Evolutionary conservation across 64 coral and sea anemone species (phyloP).

Genomic region (Exaiptasia diaphana): DNA sequence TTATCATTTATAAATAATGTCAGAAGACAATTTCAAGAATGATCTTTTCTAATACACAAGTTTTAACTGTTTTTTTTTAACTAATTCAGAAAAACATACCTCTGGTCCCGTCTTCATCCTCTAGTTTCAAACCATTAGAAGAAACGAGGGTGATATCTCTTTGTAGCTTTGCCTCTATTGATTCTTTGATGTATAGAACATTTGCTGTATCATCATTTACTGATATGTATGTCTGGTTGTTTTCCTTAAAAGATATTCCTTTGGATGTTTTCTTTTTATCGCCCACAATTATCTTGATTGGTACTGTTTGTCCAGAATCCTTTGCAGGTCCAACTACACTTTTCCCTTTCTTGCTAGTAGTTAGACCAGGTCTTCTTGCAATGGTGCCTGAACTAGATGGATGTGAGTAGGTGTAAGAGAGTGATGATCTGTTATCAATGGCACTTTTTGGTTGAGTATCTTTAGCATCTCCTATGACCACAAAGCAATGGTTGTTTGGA

Average conservation of each 20-base stretch:
- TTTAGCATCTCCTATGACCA: not conserved
- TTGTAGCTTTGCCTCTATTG: too few relatives aligned
- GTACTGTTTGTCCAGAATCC: not conserved
- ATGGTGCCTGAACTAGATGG: not conserved
- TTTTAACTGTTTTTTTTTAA: too few relatives aligned
- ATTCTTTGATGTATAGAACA: not conserved
- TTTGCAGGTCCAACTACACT: not conserved
- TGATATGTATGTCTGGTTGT: slow-evolving; percentile 17
- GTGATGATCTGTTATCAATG: not conserved
- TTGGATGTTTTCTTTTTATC: not conserved
- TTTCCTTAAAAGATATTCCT: not conserved
- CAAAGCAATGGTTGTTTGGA: not conserved
- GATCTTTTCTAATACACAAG: too few relatives aligned
- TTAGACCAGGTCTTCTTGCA: not conserved
- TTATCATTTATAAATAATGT: too few relatives aligned
- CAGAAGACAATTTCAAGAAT: too few relatives aligned
- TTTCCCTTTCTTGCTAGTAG: not conserved
- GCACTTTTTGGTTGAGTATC: too few relatives aligned
- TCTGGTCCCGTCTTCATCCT: too few relatives aligned
- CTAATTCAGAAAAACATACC: too few relatives aligned
- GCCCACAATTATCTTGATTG: not conserved
- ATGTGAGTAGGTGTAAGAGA: not conserved
- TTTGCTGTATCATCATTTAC: slow-evolving; percentile 6
- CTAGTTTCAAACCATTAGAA: too few relatives aligned
- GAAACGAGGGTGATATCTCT: too few relatives aligned